Conservation (phyloP, 2,113 vertebrate species). For the Pollachius pollachius region DNA sequence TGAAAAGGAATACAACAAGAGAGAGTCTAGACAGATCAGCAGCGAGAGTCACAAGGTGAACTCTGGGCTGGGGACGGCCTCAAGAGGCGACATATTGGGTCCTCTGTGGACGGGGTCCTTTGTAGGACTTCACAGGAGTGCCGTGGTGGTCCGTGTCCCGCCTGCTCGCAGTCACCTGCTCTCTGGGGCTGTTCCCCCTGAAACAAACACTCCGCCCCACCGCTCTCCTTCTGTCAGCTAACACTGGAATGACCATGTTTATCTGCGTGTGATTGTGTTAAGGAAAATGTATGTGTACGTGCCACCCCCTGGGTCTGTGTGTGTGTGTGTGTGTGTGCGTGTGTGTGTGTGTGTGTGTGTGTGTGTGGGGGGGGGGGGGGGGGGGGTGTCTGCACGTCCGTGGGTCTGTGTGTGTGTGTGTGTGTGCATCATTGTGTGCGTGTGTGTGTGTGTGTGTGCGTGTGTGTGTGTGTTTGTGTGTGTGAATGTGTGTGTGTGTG, state of each 20-base stretch:
- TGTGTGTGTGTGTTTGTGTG: neutral
- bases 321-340: slow-evolving; percentile 13
- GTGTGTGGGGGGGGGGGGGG: neutral
- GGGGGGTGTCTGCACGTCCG: slow-evolving; percentile 6
- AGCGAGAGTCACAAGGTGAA: no score
- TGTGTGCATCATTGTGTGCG: no score
- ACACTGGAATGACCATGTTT: neutral
- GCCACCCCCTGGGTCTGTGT: no score
- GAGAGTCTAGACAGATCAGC: no score
- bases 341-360: slow-evolving; percentile 14
- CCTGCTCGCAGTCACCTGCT: slow-evolving; percentile 8
- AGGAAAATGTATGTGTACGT: no score
- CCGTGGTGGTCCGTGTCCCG: slow-evolving; percentile 18
- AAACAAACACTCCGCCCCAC: slow-evolving; percentile 21
- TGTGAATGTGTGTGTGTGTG: no score
- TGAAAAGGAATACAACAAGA: no score
- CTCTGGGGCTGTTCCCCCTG: slow-evolving; percentile 5
- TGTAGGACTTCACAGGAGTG: no score
- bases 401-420: no score
- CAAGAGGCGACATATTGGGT: no score
- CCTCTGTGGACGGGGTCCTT: no score
- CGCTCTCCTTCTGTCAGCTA: slow-evolving; percentile 53
- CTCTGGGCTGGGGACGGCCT: no score
- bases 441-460: neutral
- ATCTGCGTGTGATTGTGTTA: neutral